phyloP scores from a whole-genome alignment of 2,888 invertebrate genomes.

The Agrotis clavis region DNA sequence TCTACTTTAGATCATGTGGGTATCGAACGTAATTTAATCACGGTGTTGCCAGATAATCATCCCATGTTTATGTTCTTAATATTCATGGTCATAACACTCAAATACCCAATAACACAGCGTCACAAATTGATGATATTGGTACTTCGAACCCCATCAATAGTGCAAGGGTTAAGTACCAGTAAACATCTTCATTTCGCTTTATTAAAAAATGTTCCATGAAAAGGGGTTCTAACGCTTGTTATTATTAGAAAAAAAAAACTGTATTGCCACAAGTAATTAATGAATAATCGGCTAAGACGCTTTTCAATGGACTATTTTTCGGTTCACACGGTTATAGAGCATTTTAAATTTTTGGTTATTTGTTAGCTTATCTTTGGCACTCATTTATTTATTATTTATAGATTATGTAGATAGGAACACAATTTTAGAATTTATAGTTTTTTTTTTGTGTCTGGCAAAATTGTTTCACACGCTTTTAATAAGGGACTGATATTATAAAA shows the following conservation, averaged over 20 bases:
- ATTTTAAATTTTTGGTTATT: slow-evolving; percentile 64
- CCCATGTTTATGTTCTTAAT: slow-evolving; percentile 46
- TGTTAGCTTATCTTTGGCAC: slow-evolving; percentile 57
- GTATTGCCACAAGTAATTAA: slow-evolving; percentile 65
- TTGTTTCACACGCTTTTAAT: slow-evolving; percentile 44
- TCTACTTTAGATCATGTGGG: slow-evolving; percentile 57
- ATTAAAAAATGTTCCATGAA: slow-evolving; percentile 77
- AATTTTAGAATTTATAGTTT: slow-evolving; percentile 30
- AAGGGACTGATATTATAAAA: neutral
- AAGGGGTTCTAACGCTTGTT: slow-evolving; percentile 78
- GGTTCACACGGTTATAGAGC: slow-evolving; percentile 80
- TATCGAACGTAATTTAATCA: slow-evolving; percentile 53
- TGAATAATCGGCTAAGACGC: slow-evolving; percentile 72
- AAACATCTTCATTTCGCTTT: slow-evolving; percentile 86
- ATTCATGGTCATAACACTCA: slow-evolving; percentile 43
- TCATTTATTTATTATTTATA: slow-evolving; percentile 58
- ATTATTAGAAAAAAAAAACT: slow-evolving; percentile 56
- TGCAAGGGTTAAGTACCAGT: slow-evolving; percentile 87
- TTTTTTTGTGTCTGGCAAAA: slow-evolving; percentile 11
- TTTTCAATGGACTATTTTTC: slow-evolving; percentile 74
- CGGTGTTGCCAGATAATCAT: slow-evolving; percentile 35
- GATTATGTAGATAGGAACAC: slow-evolving; percentile 56
- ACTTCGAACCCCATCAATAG: slow-evolving; percentile 68
- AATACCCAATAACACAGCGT: slow-evolving; percentile 68
- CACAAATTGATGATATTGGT: slow-evolving; percentile 82